Evolutionary conservation across 1,140 invertebrate genomes (phyloP).

Genomic region (Theocolax elegans): DNA sequence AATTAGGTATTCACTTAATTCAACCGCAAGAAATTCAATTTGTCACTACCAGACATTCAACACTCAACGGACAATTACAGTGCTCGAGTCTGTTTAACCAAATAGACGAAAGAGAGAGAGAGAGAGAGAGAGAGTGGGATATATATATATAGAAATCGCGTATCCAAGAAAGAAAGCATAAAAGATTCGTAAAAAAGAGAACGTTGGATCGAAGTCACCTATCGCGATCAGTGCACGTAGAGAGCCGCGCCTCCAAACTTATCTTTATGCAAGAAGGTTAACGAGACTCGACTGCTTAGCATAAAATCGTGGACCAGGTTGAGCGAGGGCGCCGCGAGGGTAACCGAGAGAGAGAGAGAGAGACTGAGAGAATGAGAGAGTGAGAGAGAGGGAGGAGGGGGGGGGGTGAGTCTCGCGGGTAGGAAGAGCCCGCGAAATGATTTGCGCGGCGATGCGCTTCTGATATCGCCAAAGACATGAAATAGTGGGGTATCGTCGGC

Average conservation of each 20-base stretch:
- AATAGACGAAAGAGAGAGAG: too few relatives aligned
- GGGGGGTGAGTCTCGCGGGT: neutral
- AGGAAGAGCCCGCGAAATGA: conserved; percentile 46
- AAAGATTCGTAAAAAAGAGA: too few relatives aligned
- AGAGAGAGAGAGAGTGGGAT: too few relatives aligned
- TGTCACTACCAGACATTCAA: too few relatives aligned
- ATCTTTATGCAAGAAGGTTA: conserved; percentile 48
- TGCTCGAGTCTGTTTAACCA: too few relatives aligned
- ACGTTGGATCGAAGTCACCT: too few relatives aligned
- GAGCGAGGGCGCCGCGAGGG: neutral
- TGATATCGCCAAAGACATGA: conserved; percentile 55
- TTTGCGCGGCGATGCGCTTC: conserved; percentile 48
- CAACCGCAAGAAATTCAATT: too few relatives aligned
- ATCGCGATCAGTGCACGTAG: too few relatives aligned
- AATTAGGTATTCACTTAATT: too few relatives aligned
- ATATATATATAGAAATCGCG: too few relatives aligned
- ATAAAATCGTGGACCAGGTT: conserved; percentile 48
- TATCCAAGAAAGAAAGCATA: too few relatives aligned
- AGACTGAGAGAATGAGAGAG: neutral
- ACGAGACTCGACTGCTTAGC: conserved; percentile 52
- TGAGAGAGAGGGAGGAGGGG: conserved; percentile 25
- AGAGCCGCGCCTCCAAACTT: conserved; percentile 4
- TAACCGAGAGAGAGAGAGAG: conserved; percentile 11
- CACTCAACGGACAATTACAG: too few relatives aligned
- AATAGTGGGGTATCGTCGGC: conserved; percentile 51